Evolutionary conservation across 2,113 vertebrate species (phyloP).

Genomic region (Neolamprologus falcicula): DNA sequence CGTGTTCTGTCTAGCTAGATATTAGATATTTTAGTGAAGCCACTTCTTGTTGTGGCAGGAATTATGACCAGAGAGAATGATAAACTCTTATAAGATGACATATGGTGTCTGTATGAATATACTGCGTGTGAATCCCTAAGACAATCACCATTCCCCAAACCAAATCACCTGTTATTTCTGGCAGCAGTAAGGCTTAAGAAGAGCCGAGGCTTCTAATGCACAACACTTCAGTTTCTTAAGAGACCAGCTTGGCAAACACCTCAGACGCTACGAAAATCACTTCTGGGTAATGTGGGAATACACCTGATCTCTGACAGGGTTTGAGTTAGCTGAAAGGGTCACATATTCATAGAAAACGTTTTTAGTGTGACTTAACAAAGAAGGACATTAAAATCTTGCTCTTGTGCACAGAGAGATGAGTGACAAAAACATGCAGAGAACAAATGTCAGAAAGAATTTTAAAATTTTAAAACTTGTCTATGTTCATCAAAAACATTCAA

Average conservation of each 20-base stretch:
- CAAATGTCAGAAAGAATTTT: neutral
- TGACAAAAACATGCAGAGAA: neutral
- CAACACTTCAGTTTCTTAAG: slow-evolving; percentile 33
- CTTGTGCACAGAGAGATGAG: neutral
- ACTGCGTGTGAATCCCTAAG: neutral
- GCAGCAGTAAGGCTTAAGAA: slow-evolving; percentile 19
- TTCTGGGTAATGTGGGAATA: neutral
- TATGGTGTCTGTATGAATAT: slow-evolving; percentile 7
- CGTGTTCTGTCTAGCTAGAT: neutral
- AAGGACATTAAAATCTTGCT: neutral
- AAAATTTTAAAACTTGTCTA: neutral
- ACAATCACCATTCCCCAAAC: slow-evolving; percentile 24
- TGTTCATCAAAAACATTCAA: neutral
- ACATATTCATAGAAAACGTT: neutral
- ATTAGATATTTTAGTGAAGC: neutral
- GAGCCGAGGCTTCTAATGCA: slow-evolving; percentile 51
- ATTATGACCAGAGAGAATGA: neutral
- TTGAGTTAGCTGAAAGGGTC: neutral
- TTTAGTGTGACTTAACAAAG: neutral
- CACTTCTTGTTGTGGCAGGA: neutral
- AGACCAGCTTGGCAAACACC: slow-evolving; percentile 3
- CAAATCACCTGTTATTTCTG: slow-evolving; percentile 22
- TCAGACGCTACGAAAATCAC: slow-evolving; percentile 3
- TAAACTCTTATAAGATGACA: neutral
- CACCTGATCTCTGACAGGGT: neutral